Conservation (phyloP, 1,140 invertebrate species). For the Dendrolimus punctatus region DNA sequence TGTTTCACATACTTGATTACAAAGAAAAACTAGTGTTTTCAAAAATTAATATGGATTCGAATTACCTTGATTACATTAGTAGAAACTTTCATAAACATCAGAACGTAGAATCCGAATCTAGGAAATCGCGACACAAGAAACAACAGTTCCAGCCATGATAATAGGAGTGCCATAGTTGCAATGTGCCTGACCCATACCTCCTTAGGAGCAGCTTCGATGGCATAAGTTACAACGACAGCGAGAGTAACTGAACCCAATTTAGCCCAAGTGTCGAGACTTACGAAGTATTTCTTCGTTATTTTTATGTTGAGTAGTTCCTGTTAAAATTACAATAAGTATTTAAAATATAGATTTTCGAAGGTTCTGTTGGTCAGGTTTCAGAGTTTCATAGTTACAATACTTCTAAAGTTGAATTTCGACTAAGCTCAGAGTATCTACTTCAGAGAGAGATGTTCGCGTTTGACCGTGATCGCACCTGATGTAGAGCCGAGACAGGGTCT, state of each 20-base stretch:
- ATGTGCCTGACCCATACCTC: constrained; percentile 66
- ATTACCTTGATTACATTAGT: constrained; percentile 65
- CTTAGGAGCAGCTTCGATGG: constrained; percentile 13
- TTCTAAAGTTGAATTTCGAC: too few species aligned
- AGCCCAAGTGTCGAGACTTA: constrained; percentile 64
- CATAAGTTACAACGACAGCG: constrained; percentile 33
- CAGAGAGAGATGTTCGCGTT: too few species aligned
- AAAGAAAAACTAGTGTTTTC: too few species aligned
- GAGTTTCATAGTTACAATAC: too few species aligned
- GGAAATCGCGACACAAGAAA: constrained; percentile 71
- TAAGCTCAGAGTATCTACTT: too few species aligned
- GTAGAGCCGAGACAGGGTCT: too few species aligned
- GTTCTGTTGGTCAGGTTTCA: too few species aligned
- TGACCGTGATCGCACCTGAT: too few species aligned
- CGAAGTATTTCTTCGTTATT: constrained; percentile 52
- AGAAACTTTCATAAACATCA: constrained; percentile 72
- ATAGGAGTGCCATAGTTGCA: constrained; percentile 64
- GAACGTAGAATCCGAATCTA: constrained; percentile 68
- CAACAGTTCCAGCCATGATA: constrained; percentile 72
- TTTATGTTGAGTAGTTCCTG: constrained; percentile 68
- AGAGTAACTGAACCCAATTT: constrained; percentile 55
- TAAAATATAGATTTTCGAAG: too few species aligned
- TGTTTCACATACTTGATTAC: too few species aligned
- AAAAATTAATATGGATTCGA: not conserved
- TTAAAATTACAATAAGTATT: constrained; percentile 23